Conservation (phyloP, 2,888 invertebrate genomes). For the Oscheius myriophilus region DNA sequence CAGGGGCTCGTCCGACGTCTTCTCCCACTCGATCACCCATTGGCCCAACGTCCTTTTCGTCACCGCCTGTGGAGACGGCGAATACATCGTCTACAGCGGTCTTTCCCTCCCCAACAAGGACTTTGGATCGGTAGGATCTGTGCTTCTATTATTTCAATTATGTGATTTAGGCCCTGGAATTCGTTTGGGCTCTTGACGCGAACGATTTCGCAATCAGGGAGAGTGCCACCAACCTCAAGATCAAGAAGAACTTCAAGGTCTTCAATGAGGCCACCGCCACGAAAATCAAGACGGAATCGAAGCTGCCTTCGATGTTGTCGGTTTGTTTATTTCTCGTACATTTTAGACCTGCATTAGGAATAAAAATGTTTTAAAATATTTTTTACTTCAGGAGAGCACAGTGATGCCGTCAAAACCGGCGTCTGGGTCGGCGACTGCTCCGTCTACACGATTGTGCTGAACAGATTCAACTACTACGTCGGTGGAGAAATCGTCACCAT, state of each 20-base stretch:
- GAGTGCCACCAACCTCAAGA: constrained; percentile 86
- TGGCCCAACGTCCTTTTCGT: constrained; percentile 90
- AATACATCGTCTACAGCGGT: constrained; percentile 99
- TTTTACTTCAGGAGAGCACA: constrained; percentile 56
- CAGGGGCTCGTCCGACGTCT: constrained; percentile 98
- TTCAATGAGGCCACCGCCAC: neutral
- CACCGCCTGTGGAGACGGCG: constrained; percentile 98
- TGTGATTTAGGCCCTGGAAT: constrained; percentile 83
- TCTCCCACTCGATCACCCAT: constrained; percentile 96
- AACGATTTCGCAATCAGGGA: constrained; percentile 85
- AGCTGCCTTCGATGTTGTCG: constrained; percentile 84
- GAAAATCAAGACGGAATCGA: constrained; percentile 96
- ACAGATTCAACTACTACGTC: too few relatives aligned
- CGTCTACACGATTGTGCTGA: too few relatives aligned
- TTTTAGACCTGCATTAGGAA: too few relatives aligned
- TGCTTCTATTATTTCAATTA: too few relatives aligned
- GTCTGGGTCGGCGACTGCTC: constrained; percentile 82
- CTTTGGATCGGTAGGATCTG: constrained; percentile 79
- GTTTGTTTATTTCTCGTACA: constrained; percentile 34
- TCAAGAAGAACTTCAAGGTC: constrained; percentile 94
- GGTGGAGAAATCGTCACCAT: too few relatives aligned
- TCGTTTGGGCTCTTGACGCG: constrained; percentile 97
- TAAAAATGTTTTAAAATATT: neutral
- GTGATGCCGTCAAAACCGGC: constrained; percentile 64
- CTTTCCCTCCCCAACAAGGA: constrained; percentile 99